Conservation (phyloP, 2,888 invertebrate species). For the Tuta absoluta region DNA sequence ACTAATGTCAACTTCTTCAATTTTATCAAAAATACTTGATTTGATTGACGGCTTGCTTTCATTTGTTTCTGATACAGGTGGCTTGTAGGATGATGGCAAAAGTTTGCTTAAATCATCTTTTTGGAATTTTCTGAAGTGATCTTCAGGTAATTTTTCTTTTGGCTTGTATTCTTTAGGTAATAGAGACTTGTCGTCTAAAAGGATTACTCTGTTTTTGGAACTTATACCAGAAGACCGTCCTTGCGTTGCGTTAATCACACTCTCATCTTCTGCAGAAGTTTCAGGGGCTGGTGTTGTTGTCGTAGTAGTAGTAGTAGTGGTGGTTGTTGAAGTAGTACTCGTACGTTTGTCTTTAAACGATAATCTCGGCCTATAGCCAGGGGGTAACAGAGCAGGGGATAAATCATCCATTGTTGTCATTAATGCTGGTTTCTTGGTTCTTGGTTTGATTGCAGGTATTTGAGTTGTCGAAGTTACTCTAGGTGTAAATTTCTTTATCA, state of each 20-base stretch:
- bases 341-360: constrained; percentile 79
- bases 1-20: constrained; percentile 73
- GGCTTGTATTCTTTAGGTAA: constrained; percentile 80
- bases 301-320: constrained; percentile 45
- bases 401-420: constrained; percentile 83
- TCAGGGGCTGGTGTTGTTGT: constrained; percentile 38
- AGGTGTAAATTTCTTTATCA: constrained; percentile 85
- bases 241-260: constrained; percentile 66
- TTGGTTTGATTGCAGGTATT: constrained; percentile 70
- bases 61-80: constrained; percentile 54
- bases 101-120: constrained; percentile 82
- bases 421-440: constrained; percentile 62
- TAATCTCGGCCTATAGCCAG: constrained; percentile 82
- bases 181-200: constrained; percentile 78
- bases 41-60: constrained; percentile 56
- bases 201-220: constrained; percentile 81
- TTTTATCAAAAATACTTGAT: constrained; percentile 54
- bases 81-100: constrained; percentile 85
- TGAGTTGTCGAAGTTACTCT: constrained; percentile 50
- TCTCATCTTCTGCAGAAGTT: constrained; percentile 44
- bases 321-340: constrained; percentile 63
- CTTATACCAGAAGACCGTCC: constrained; percentile 78
- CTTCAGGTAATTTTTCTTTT: constrained; percentile 66
- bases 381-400: constrained; percentile 78
- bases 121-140: constrained; percentile 71